Conservation (phyloP, 2,113 vertebrate species). For the Eleginops maclovinus region DNA sequence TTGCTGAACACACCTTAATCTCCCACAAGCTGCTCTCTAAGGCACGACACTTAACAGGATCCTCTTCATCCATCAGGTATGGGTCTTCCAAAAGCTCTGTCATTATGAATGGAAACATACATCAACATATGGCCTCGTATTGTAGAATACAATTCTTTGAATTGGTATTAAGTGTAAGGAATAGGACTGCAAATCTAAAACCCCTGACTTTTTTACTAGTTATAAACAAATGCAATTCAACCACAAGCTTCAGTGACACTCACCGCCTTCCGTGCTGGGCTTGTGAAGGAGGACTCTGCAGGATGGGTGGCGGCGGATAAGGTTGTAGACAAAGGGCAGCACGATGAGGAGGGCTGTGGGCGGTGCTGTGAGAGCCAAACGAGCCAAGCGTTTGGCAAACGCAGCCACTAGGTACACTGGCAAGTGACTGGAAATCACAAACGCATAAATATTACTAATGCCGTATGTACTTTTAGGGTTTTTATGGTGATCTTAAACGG, state of each 20-base stretch:
- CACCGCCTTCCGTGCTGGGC: conserved; percentile 79
- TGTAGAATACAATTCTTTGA: not conserved
- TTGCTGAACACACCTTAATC: conserved; percentile 84
- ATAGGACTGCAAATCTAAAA: not conserved
- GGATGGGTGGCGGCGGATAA: conserved; percentile 92
- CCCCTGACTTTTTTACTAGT: not conserved
- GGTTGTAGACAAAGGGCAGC: conserved; percentile 94
- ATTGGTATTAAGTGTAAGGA: not conserved
- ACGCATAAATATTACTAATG: not conserved
- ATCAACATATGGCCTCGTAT: not conserved
- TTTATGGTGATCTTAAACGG: no score
- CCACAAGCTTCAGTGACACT: not conserved
- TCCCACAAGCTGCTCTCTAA: conserved; percentile 98
- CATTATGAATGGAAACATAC: conserved; percentile 7
- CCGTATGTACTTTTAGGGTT: not conserved
- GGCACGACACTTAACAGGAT: conserved; percentile 88
- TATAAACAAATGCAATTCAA: not conserved
- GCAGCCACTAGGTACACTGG: conserved; percentile 94
- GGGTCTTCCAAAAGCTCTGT: conserved; percentile 88
- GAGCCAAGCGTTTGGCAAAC: conserved; percentile 92
- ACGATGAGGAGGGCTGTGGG: conserved; percentile 90
- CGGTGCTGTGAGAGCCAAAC: conserved; percentile 90
- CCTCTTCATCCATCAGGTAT: conserved; percentile 88
- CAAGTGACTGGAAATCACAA: conserved; percentile 85
- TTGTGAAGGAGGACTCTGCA: conserved; percentile 91